Conservation (phyloP, 1,140 invertebrate species). For the Lasioglossum albipes region DNA sequence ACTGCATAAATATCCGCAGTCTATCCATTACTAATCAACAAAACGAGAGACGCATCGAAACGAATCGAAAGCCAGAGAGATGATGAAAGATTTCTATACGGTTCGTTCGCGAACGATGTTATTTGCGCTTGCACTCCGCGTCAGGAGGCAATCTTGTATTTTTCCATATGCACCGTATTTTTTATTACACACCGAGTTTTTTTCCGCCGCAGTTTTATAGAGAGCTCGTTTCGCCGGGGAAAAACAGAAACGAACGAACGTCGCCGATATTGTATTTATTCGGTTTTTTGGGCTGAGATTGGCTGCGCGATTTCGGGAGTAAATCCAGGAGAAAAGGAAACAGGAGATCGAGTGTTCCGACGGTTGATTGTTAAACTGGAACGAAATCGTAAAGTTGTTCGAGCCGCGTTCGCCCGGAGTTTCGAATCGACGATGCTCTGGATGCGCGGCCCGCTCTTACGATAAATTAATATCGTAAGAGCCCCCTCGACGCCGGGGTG, state of each 20-base stretch:
- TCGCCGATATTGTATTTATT: not conserved
- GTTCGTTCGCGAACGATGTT: too few relatives aligned
- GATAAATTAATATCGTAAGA: slow-evolving; percentile 6
- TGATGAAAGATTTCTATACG: too few relatives aligned
- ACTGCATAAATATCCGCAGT: too few relatives aligned
- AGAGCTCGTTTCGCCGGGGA: too few relatives aligned
- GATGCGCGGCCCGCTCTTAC: not conserved
- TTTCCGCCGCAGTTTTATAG: too few relatives aligned
- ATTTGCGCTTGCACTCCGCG: not conserved
- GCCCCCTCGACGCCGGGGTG: not conserved
- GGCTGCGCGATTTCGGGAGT: not conserved
- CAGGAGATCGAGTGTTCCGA: not conserved
- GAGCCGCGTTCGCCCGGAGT: too few relatives aligned
- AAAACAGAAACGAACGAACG: not conserved
- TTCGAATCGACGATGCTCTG: too few relatives aligned
- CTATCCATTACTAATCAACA: too few relatives aligned
- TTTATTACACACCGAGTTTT: too few relatives aligned
- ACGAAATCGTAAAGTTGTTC: not conserved
- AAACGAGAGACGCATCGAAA: too few relatives aligned
- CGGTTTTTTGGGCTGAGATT: too few relatives aligned
- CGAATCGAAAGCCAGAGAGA: too few relatives aligned
- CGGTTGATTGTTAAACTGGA: not conserved
- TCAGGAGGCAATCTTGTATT: not conserved
- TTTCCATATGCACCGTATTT: not conserved
- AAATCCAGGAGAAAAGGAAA: not conserved